Conservation (phyloP, 2,888 invertebrate genomes). For the Leucophora obtusa region DNA sequence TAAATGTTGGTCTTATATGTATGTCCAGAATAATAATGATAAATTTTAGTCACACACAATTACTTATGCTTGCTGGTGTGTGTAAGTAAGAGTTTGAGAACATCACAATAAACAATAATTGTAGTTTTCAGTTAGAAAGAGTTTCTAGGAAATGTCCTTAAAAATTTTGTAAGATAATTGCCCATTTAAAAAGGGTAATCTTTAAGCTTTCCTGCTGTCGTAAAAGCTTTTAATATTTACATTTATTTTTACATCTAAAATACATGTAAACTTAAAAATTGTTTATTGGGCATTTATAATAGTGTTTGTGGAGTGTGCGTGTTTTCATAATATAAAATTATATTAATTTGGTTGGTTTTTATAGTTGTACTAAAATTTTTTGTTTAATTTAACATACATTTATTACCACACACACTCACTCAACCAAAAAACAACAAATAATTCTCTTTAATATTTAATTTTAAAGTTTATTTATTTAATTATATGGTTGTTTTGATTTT, state of each 20-base stretch:
- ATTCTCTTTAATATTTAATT: not conserved
- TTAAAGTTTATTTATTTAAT: not conserved
- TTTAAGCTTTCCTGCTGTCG: no score
- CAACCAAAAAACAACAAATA: no score
- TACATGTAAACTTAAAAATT: no score
- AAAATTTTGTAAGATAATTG: no score
- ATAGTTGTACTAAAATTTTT: not conserved
- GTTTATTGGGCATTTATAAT: not conserved
- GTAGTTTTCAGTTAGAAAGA: no score
- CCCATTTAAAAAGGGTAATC: no score
- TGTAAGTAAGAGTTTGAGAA: not conserved
- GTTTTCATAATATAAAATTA: not conserved
- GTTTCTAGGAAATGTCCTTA: no score
- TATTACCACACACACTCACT: not conserved
- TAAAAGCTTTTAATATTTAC: no score
- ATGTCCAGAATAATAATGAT: constrained; percentile 17
- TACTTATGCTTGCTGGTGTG: not conserved
- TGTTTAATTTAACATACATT: not conserved
- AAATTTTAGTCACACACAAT: constrained; percentile 13
- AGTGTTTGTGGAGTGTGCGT: not conserved
- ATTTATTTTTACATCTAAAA: no score
- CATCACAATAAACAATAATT: not conserved
- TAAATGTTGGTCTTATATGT: not conserved
- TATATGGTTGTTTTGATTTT: no score
- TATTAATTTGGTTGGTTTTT: not conserved